Conservation (phyloP, 2,113 vertebrate species). For the Plotosus lineatus region DNA sequence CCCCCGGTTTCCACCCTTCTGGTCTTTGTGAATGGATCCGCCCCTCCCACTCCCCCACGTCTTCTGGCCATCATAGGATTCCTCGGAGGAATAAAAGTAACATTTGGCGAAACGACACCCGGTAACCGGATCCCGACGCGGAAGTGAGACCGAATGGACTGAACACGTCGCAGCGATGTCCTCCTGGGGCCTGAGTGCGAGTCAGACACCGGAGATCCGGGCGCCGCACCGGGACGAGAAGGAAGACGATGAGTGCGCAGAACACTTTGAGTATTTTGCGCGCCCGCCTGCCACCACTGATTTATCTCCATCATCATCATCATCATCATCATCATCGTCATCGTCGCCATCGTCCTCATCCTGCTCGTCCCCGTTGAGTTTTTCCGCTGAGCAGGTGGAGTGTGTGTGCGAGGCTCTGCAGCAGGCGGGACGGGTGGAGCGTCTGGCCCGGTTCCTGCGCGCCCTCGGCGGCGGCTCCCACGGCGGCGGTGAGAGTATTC, state of each 20-base stretch:
- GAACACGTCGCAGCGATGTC: slow-evolving; percentile 27
- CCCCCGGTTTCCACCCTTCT: background rate
- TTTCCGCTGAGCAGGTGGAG: slow-evolving; percentile 97
- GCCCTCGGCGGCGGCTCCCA: slow-evolving; percentile 85
- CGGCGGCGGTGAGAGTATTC: slow-evolving; percentile 79
- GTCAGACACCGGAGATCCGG: slow-evolving; percentile 3
- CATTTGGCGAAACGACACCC: slow-evolving; percentile 55
- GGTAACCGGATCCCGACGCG: slow-evolving; percentile 33
- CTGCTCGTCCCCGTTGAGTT: slow-evolving; percentile 83
- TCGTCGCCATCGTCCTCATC: slow-evolving; percentile 67
- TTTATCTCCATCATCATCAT: slow-evolving; percentile 46
- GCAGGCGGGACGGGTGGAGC: slow-evolving; percentile 97
- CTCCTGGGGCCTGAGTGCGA: background rate
- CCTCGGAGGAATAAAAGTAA: slow-evolving; percentile 77
- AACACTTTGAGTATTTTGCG: slow-evolving; percentile 5
- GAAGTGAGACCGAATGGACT: slow-evolving; percentile 22
- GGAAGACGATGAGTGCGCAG: slow-evolving; percentile 43
- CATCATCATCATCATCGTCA: slow-evolving; percentile 34
- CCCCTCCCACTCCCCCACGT: background rate
- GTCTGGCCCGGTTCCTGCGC: slow-evolving; percentile 95
- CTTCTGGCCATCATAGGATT: slow-evolving; percentile 40
- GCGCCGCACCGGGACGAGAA: background rate
- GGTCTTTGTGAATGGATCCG: background rate
- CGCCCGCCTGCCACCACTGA: slow-evolving; percentile 31
- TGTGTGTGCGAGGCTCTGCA: slow-evolving; percentile 98